Evolutionary conservation across 2,888 invertebrate species (phyloP).

Genomic region (Onthophagus sagittarius): DNA sequence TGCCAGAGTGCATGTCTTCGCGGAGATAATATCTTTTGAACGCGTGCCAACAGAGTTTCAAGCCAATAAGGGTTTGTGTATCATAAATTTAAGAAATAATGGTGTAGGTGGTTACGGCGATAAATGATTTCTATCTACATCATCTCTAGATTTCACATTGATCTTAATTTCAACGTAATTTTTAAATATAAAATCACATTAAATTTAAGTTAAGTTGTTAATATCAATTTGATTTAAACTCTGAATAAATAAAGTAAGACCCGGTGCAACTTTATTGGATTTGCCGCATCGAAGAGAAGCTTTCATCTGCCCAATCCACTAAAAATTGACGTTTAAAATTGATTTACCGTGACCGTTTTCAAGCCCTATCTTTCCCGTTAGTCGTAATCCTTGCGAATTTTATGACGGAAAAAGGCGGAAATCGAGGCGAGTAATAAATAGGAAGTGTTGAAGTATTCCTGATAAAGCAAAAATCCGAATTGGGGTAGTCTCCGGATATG

Average conservation of each 20-base stretch:
- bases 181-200: neutral
- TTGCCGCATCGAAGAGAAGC: neutral
- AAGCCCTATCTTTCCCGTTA: neutral
- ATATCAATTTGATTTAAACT: neutral
- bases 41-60: no score
- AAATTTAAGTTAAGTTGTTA: no score
- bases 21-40: no score
- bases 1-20: no score
- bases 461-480: neutral
- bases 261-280: neutral
- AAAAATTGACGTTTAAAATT: neutral
- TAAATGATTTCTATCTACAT: no score
- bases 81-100: no score
- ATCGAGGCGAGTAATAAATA: neutral
- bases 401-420: neutral
- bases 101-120: no score
- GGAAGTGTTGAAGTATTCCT: neutral
- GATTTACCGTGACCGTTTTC: neutral
- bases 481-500: neutral
- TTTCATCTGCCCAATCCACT: neutral
- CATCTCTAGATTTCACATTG: no score
- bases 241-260: neutral
- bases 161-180: neutral
- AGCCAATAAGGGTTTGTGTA: no score
- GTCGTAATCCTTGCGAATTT: neutral